These are phyloP conservation scores for Copidosoma floridanum DNA, from an alignment of 1,140 invertebrate genomes.

Conservation along the genomic window DNA sequence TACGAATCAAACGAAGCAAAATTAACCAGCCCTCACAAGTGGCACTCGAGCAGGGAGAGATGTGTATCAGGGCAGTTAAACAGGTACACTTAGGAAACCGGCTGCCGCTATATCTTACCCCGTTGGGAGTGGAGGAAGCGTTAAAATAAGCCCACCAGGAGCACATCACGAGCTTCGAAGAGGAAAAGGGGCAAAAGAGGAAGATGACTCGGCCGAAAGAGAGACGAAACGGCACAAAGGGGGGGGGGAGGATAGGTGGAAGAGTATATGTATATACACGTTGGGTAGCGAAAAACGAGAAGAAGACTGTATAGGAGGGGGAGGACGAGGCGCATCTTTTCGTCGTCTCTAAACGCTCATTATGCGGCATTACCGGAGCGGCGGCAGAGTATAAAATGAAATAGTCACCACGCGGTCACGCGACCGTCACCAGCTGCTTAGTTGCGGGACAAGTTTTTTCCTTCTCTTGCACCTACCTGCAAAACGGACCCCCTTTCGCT, in stretches of 20 bases:
- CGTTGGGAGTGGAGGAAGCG: too few species aligned
- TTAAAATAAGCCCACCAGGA: too few species aligned
- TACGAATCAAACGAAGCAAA: too few species aligned
- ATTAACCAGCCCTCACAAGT: too few species aligned
- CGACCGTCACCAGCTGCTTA: slow-evolving; percentile 39
- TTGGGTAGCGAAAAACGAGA: background rate
- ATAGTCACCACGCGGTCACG: slow-evolving; percentile 51
- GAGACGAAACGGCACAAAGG: background rate
- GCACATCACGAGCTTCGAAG: too few species aligned
- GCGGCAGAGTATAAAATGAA: slow-evolving; percentile 41
- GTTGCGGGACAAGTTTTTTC: slow-evolving; percentile 37
- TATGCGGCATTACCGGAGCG: slow-evolving; percentile 47
- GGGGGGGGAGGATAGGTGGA: too few species aligned
- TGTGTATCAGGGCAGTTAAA: too few species aligned
- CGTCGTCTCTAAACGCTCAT: slow-evolving; percentile 51
- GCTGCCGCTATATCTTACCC: too few species aligned
- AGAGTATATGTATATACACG: background rate
- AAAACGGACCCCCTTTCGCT: background rate
- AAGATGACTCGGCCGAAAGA: slow-evolving; percentile 34
- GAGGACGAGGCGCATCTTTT: slow-evolving; percentile 32
- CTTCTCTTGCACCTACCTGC: background rate
- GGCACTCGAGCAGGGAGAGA: too few species aligned
- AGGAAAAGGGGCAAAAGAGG: too few species aligned
- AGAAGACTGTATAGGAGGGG: too few species aligned
- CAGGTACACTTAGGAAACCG: too few species aligned